Percentiles rank a stretch among this genome's conserved stretches.
Conservation (phyloP, 2,888 invertebrate genomes). For the Gymnoscelis rufifasciata region DNA sequence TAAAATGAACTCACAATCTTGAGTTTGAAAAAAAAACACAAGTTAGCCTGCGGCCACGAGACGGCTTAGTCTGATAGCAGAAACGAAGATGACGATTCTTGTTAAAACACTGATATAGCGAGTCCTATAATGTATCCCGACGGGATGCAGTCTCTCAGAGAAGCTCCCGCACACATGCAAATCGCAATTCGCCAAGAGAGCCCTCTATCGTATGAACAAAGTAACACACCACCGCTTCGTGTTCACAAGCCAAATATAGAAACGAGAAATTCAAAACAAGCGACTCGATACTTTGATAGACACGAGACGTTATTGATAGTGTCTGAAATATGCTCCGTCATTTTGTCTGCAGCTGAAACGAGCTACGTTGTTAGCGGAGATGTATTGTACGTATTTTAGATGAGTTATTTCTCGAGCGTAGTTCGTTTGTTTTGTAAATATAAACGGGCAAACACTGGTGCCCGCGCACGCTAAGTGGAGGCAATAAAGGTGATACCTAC, state of each 20-base stretch:
- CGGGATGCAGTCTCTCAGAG: neutral
- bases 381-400: constrained; percentile 44
- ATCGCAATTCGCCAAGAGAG: constrained; percentile 49
- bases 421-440: constrained; percentile 42
- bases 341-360: constrained; percentile 49
- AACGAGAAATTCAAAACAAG: constrained; percentile 38
- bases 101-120: too few relatives aligned
- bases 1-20: too few relatives aligned
- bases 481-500: constrained; percentile 29
- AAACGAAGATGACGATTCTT: too few relatives aligned
- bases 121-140: too few relatives aligned
- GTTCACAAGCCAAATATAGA: constrained; percentile 36
- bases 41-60: too few relatives aligned
- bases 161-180: constrained; percentile 25
- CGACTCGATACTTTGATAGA: constrained; percentile 39
- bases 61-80: too few relatives aligned
- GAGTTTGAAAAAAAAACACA: too few relatives aligned
- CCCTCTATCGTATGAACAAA: constrained; percentile 23
- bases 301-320: constrained; percentile 45
- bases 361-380: constrained; percentile 44
- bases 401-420: constrained; percentile 36
- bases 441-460: constrained; percentile 26
- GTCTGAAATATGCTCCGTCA: constrained; percentile 46
- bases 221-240: constrained; percentile 30
- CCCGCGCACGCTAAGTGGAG: constrained; percentile 15